A percentile compares a stretch with the other conserved stretches of the same genome.
These are phyloP conservation scores for Ascaphus truei DNA, from an alignment of 2,113 vertebrate species.

Conservation along the genomic window DNA sequence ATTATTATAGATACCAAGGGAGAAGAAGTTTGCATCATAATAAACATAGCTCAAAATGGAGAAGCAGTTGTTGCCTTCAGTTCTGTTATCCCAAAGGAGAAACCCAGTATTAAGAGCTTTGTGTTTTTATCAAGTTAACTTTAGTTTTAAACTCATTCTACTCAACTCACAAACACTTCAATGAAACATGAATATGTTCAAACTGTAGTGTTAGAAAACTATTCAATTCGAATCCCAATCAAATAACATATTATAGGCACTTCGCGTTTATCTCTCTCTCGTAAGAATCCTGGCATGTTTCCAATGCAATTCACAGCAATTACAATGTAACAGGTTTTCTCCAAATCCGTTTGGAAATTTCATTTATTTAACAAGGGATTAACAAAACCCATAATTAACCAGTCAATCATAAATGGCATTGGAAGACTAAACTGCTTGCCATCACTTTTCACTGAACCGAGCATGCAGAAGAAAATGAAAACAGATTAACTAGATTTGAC, in stretches of 20 bases:
- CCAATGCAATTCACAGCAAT: slow-evolving; percentile 10
- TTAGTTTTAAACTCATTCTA: too few species aligned
- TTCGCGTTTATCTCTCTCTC: not conserved
- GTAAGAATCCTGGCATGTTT: not conserved
- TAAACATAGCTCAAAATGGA: too few species aligned
- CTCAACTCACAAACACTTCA: too few species aligned
- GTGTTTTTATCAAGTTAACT: too few species aligned
- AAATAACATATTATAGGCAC: not conserved
- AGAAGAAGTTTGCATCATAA: too few species aligned
- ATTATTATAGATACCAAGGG: too few species aligned
- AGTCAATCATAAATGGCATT: slow-evolving; percentile 4
- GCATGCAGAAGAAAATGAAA: not conserved
- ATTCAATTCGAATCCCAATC: slow-evolving; percentile 8
- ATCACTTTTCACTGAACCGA: not conserved
- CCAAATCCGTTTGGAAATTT: not conserved
- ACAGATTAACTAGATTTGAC: not conserved
- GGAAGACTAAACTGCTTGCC: not conserved
- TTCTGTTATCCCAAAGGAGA: too few species aligned
- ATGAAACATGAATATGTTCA: too few species aligned
- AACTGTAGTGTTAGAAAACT: not conserved
- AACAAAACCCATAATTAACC: slow-evolving; percentile 14
- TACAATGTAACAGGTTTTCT: not conserved
- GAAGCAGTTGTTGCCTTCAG: too few species aligned
- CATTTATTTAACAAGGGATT: slow-evolving; percentile 21
- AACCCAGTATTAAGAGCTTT: too few species aligned